Evolutionary conservation across 2,888 invertebrate species (phyloP).

Genomic region (Fabriciana adippe): DNA sequence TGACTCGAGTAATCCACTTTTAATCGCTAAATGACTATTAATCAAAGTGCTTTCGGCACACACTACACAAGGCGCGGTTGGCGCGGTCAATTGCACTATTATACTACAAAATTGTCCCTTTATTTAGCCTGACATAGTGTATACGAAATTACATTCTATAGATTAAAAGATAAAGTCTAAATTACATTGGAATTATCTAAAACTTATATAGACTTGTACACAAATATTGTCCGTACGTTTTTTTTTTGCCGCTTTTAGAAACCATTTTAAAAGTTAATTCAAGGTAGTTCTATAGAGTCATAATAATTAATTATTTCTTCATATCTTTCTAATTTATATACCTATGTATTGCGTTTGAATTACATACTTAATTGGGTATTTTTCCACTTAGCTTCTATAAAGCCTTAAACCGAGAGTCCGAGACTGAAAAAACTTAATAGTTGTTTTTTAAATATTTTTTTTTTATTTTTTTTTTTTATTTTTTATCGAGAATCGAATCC

Average conservation of each 20-base stretch:
- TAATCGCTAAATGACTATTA: conserved; percentile 45
- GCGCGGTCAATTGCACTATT: conserved; percentile 44
- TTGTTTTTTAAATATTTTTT: too few relatives aligned
- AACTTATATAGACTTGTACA: neutral
- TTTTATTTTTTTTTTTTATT: too few relatives aligned
- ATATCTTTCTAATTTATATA: too few relatives aligned
- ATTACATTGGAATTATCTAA: conserved; percentile 1
- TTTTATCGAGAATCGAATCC: too few relatives aligned
- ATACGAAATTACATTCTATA: conserved; percentile 9
- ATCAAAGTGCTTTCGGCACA: conserved; percentile 47
- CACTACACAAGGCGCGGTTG: conserved; percentile 47
- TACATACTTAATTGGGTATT: too few relatives aligned
- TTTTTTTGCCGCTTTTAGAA: conserved; percentile 3
- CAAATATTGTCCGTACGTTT: neutral
- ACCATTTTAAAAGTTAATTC: neutral
- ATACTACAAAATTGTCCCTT: conserved; percentile 46
- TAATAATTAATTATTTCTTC: too few relatives aligned
- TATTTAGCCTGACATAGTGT: conserved; percentile 32
- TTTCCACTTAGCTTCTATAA: too few relatives aligned
- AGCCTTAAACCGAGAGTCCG: too few relatives aligned
- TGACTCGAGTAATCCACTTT: conserved; percentile 32
- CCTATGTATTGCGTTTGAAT: too few relatives aligned
- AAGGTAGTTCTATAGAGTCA: neutral
- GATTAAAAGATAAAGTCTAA: neutral
- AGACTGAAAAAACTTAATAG: too few relatives aligned